Percentiles rank a stretch among this genome's conserved stretches.
Evolutionary conservation across 2,113 vertebrate genomes (phyloP).

Genomic region (Lophotis ruficrista): DNA sequence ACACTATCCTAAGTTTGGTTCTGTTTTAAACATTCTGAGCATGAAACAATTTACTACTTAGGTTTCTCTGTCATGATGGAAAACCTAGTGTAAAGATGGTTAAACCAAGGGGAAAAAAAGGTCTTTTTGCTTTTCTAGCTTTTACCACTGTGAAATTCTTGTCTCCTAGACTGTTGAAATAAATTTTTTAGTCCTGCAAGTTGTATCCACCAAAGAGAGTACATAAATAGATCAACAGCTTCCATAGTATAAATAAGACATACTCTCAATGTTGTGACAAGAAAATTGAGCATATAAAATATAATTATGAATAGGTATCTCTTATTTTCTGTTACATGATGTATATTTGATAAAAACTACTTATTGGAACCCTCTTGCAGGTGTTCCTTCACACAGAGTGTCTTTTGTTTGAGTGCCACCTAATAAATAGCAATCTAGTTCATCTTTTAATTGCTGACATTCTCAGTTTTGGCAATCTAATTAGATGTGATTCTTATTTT

Average conservation of each 20-base stretch:
- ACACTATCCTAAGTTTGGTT: neutral
- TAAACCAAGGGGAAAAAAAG: neutral
- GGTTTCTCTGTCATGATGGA: neutral
- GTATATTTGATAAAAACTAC: neutral
- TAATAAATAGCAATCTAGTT: neutral
- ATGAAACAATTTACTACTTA: neutral
- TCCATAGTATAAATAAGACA: neutral
- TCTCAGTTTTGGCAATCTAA: neutral
- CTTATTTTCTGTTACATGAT: neutral
- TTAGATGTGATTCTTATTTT: neutral
- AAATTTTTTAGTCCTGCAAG: neutral
- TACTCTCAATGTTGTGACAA: neutral
- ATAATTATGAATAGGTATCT: neutral
- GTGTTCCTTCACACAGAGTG: neutral
- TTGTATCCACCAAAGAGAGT: neutral
- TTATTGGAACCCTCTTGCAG: neutral
- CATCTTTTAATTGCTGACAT: neutral
- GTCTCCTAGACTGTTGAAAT: neutral
- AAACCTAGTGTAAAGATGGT: neutral
- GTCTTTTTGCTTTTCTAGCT: neutral
- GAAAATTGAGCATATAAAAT: neutral
- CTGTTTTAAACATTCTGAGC: rapidly evolving
- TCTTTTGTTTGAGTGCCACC: neutral
- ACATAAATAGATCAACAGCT: neutral
- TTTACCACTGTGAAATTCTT: neutral